Evolutionary conservation across 2,113 vertebrate genomes (phyloP).

Genomic region (Azemiops feae): DNA sequence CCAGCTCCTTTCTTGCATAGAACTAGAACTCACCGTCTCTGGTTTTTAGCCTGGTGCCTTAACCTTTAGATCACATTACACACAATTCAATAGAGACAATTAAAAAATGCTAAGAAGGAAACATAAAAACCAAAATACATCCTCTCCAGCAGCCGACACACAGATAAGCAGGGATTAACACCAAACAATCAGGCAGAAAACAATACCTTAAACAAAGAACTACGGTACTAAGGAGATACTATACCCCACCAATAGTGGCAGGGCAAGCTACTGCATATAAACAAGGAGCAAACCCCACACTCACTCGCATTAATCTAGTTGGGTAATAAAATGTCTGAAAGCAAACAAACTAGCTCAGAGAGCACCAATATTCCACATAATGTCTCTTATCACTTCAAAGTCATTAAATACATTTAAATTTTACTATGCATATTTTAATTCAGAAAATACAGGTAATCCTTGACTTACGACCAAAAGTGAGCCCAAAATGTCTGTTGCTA

Average conservation of each 20-base stretch:
- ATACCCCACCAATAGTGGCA: background rate
- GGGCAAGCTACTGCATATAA: background rate
- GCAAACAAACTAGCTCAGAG: background rate
- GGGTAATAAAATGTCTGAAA: background rate
- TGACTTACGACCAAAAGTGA: too few species aligned
- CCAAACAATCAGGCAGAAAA: background rate
- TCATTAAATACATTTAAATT: background rate
- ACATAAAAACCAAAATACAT: background rate
- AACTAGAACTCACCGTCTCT: background rate
- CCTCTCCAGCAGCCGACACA: background rate
- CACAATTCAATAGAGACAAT: background rate
- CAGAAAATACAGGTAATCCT: background rate
- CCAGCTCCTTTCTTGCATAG: background rate
- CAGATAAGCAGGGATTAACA: background rate
- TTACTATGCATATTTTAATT: background rate
- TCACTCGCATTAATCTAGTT: background rate
- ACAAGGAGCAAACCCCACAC: too few species aligned
- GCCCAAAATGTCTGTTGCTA: too few species aligned
- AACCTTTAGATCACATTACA: background rate
- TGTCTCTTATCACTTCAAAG: background rate
- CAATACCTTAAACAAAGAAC: background rate
- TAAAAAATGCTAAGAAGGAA: background rate
- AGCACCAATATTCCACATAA: background rate
- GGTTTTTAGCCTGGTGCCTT: background rate
- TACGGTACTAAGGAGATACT: background rate